A percentile compares a stretch with the other conserved stretches of the same genome.
Conservation (phyloP, 1,140 invertebrate genomes). For the Drosophila aff. region DNA sequence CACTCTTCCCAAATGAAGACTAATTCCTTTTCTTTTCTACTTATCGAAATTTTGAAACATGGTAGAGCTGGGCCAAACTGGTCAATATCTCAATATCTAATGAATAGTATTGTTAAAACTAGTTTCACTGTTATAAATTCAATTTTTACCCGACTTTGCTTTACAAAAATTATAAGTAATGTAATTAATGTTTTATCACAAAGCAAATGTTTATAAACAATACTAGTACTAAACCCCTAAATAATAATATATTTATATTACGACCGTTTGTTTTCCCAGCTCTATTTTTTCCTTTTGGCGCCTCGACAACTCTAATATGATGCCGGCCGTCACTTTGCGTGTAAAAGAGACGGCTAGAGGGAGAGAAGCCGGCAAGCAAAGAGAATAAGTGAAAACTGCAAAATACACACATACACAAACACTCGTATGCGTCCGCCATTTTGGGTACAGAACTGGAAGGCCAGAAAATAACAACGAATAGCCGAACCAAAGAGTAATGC, state of each 20-base stretch:
- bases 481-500: slow-evolving; percentile 70
- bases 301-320: slow-evolving; percentile 52
- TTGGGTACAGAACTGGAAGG: slow-evolving; percentile 74
- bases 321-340: slow-evolving; percentile 41
- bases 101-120: not conserved
- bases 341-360: slow-evolving; percentile 41
- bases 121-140: not conserved
- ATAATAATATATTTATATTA: not conserved
- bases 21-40: not conserved
- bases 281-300: slow-evolving; percentile 26
- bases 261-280: not conserved
- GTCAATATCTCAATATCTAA: not conserved
- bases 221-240: not conserved
- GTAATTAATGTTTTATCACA: not conserved
- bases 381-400: slow-evolving; percentile 67
- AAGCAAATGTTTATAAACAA: not conserved
- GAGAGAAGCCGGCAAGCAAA: slow-evolving; percentile 74
- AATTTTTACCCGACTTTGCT: not conserved
- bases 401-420: slow-evolving; percentile 52
- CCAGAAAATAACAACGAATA: slow-evolving; percentile 77
- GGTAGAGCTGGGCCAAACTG: not conserved
- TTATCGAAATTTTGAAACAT: slow-evolving; percentile 17
- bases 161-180: not conserved
- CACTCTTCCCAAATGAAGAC: slow-evolving; percentile 6
- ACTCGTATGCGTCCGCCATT: slow-evolving; percentile 67